These are phyloP conservation scores for Isurus oxyrinchus DNA, from an alignment of 2,113 vertebrate species.

Conservation along the genomic window DNA sequence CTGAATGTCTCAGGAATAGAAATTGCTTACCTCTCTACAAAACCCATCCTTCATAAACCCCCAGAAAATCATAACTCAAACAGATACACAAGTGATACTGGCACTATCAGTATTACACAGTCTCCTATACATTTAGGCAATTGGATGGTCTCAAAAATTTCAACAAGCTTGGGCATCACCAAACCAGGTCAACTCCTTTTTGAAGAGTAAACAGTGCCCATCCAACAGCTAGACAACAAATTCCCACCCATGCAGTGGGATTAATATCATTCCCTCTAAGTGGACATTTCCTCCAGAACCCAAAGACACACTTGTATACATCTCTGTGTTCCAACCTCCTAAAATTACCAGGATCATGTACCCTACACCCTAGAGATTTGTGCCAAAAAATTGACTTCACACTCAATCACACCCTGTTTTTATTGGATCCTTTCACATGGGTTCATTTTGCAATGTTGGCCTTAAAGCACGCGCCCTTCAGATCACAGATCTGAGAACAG, in stretches of 20 bases:
- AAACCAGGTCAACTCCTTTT: background rate
- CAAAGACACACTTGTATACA: no score
- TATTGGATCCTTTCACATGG: no score
- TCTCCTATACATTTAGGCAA: no score
- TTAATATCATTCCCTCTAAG: no score
- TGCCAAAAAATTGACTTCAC: no score
- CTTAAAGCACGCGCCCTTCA: background rate
- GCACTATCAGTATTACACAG: background rate
- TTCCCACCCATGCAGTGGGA: background rate
- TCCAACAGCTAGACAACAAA: background rate
- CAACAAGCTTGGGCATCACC: background rate
- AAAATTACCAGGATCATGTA: no score
- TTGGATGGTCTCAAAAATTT: background rate
- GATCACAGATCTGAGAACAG: background rate
- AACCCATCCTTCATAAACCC: background rate
- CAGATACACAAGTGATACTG: background rate
- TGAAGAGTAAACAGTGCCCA: background rate
- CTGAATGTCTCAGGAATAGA: no score
- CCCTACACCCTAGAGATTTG: no score
- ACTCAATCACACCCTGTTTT: no score
- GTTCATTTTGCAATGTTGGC: background rate
- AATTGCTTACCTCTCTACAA: no score
- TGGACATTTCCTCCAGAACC: no score
- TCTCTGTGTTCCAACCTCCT: no score
- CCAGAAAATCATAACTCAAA: background rate